Base-by-base conservation (phyloP, 2,113 vertebrate genomes). In the Sylvia atricapilla region DNA sequence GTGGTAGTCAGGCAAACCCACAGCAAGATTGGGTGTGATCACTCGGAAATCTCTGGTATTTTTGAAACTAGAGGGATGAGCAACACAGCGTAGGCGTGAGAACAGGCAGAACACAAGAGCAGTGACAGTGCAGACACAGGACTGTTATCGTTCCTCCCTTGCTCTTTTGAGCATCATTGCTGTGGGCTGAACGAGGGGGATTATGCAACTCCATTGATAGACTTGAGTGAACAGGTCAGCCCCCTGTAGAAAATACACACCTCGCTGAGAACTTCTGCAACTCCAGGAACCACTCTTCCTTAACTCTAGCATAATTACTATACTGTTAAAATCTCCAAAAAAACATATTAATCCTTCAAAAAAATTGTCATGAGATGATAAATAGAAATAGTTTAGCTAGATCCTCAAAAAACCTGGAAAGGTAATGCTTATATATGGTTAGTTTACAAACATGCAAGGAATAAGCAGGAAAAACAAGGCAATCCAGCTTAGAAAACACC, bases 211-310 rank as follows among this genome's bases (percentile, higher is more conserved):
- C 28, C 67, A 47, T 11, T 4, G 4, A 75, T 2, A 75, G 53
- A 31, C 44, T 13, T 25, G 43, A 90, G 23, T 3, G 49, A 90
- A 79, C 60, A 63, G 47, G 27, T 55, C 62, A 85, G 11, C 15
- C 11, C 37, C 28, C 18, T 0, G 0, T 0, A 75, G 30, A 10
- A 44, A 47, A 74, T 81, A 8, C 5, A 55, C 7, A 37, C 8
- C 33, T 50, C 31, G 12, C 0, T 64, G 31, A 88, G 63, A 84
- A 67, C 35, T 78, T 37, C 25, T 39, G 39, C 47, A 70, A 53
- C 20, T 56, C 44, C 19, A 39, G n/a, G 23, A 81, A 46, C 24
- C 56, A 46, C 28, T 70, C 41, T 31, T 43, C 35, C 35, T 47
- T 82, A 75, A 9, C 15, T n/a, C 37, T 19, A 69, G 15, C 24